These are phyloP conservation scores for Drosophila infuscata DNA, from an alignment of 2,888 invertebrate genomes.

Conservation along the genomic window DNA sequence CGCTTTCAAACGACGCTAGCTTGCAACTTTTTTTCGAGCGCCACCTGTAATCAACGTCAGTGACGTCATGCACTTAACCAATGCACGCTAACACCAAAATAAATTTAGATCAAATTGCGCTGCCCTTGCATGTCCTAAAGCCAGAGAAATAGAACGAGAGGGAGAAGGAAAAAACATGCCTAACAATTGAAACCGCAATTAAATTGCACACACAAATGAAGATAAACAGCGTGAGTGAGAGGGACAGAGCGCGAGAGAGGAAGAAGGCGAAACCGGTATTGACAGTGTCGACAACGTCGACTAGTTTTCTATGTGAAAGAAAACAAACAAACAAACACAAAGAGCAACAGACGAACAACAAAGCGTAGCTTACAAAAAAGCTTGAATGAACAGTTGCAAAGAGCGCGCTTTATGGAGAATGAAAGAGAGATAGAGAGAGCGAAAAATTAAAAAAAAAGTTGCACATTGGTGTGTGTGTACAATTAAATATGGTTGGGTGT, in stretches of 20 bases:
- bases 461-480: conserved; percentile 2
- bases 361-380: conserved; percentile 64
- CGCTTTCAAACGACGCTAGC: conserved; percentile 48
- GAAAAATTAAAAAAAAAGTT: conserved; percentile 8
- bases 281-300: conserved; percentile 48
- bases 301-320: conserved; percentile 66
- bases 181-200: conserved; percentile 75
- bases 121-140: conserved; percentile 63
- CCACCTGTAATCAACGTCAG: conserved; percentile 75
- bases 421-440: conserved; percentile 27
- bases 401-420: conserved; percentile 28
- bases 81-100: conserved; percentile 54
- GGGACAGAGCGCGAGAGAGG: neutral
- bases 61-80: conserved; percentile 63
- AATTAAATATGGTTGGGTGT: conserved; percentile 3
- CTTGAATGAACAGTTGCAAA: conserved; percentile 52
- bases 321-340: conserved; percentile 64
- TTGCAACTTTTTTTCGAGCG: conserved; percentile 41
- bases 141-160: conserved; percentile 3
- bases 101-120: conserved; percentile 44
- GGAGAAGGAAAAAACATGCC: conserved; percentile 10
- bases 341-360: conserved; percentile 64
- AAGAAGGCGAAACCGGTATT: conserved; percentile 67
- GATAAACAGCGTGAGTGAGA: conserved; percentile 34
- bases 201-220: conserved; percentile 67